Conservation (phyloP, 2,888 invertebrate species). For the Pilophorus perplexus region DNA sequence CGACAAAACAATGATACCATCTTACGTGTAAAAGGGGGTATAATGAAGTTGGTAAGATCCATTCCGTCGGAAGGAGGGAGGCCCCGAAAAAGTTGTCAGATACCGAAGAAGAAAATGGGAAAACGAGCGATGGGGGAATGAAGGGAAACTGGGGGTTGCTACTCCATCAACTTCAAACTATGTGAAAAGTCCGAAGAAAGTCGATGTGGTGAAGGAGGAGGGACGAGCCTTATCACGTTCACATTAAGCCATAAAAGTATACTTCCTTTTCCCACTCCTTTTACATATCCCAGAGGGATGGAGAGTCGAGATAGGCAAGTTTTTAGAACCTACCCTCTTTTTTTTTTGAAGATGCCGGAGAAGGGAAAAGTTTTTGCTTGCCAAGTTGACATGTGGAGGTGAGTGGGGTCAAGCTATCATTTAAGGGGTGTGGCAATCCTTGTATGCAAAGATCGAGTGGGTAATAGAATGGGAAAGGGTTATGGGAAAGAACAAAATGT, state of each 20-base stretch:
- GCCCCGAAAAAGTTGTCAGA: background rate
- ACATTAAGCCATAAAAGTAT: conserved; percentile 41
- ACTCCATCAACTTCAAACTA: conserved; percentile 40
- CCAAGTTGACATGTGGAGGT: no score
- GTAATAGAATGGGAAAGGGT: no score
- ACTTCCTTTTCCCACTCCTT: conserved; percentile 12
- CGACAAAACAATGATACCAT: no score
- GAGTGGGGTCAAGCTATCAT: conserved; percentile 23
- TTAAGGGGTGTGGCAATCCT: no score
- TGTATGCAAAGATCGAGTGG: no score
- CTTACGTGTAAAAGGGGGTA: no score
- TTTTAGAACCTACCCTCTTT: no score
- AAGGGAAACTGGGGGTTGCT: conserved; percentile 5
- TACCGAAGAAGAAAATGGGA: background rate
- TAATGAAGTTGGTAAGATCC: background rate
- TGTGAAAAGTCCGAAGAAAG: conserved; percentile 26
- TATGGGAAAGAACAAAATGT: no score
- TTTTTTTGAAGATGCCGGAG: background rate
- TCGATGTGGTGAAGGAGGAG: conserved; percentile 3
- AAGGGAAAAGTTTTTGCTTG: background rate
- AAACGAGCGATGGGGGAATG: background rate
- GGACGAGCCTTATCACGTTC: conserved; percentile 37
- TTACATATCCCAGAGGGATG: conserved; percentile 19
- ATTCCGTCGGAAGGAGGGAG: background rate
- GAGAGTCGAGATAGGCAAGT: conserved; percentile 22